A percentile compares a stretch with the other conserved stretches of the same genome.
Conservation (phyloP, 1,140 invertebrate species). For the Cherax quadricarinatus region DNA sequence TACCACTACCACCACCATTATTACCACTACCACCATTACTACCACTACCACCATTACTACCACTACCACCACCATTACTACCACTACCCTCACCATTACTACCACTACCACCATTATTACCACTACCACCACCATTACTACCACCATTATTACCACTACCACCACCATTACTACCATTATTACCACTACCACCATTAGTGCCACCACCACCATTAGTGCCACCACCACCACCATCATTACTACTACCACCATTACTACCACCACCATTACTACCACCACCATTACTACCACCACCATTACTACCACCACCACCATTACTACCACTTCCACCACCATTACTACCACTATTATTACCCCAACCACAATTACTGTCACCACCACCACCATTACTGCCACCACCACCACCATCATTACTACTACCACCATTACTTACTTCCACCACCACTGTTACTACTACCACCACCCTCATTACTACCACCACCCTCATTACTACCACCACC, state of each 20-base stretch:
- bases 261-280: constrained; percentile 21
- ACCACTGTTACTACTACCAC: no score
- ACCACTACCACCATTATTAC: constrained; percentile 8
- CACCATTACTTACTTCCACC: no score
- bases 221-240: no score
- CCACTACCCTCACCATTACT: constrained; percentile 22
- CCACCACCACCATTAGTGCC: no score
- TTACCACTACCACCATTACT: constrained; percentile 23
- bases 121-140: constrained; percentile 13
- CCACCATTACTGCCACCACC: constrained; percentile 14
- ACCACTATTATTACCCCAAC: no score
- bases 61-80: constrained; percentile 24
- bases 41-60: constrained; percentile 22
- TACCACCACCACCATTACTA: constrained; percentile 24
- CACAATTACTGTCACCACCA: no score
- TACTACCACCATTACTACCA: constrained; percentile 19
- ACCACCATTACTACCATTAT: constrained; percentile 20
- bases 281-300: constrained; percentile 6
- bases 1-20: constrained; percentile 6
- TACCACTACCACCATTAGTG: no score
- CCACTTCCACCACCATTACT: no score
- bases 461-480: no score
- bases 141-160: constrained; percentile 2
- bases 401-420: constrained; percentile 24
- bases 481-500: no score